phyloP scores from a whole-genome alignment of 2,113 vertebrate genomes.

The Indicator indicator region DNA sequence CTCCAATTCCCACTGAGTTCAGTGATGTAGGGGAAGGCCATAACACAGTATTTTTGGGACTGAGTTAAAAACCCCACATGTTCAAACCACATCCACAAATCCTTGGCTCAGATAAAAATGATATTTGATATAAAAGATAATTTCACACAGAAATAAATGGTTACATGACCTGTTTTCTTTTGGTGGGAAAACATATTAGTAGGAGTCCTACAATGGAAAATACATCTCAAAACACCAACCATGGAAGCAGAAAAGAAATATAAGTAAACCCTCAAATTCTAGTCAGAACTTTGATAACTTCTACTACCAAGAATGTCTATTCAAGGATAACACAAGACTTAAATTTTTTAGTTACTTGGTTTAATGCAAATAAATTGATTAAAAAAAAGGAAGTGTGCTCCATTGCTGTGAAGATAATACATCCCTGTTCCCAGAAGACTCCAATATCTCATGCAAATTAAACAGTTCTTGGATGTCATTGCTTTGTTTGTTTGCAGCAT shows the following conservation, averaged over 20 bases:
- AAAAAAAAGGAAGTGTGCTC: not conserved
- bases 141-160: not conserved
- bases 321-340: not conserved
- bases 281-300: not conserved
- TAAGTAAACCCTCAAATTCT: not conserved
- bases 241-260: not conserved
- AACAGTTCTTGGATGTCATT: not conserved
- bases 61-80: fast-evolving
- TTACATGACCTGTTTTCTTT: not conserved
- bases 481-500: not conserved
- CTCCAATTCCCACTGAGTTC: not conserved
- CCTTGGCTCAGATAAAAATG: not conserved
- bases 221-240: not conserved
- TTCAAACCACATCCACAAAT: not conserved
- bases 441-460: not conserved
- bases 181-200: not conserved
- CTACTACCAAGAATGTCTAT: not conserved
- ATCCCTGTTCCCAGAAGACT: not conserved
- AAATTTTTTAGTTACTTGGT: not conserved
- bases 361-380: not conserved
- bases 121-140: not conserved
- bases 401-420: not conserved
- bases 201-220: not conserved
- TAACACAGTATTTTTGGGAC: not conserved
- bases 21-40: not conserved